phyloP scores from a whole-genome alignment of 1,140 invertebrate genomes.

The Formica exsecta region DNA sequence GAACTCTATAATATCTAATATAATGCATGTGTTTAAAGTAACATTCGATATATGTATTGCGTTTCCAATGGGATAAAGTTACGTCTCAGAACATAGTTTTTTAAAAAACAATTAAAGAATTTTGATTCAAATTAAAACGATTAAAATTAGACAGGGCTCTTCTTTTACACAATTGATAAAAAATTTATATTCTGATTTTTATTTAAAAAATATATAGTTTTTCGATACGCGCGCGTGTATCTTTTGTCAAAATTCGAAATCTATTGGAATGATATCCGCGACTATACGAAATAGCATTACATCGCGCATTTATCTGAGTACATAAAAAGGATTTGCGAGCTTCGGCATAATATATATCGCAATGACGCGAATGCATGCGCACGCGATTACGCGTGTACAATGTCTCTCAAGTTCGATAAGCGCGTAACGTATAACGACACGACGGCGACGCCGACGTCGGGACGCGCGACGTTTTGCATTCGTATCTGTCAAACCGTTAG shows the following conservation, averaged over 20 bases:
- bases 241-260: neutral
- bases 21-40: neutral
- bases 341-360: conserved; percentile 4
- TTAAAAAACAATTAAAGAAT: neutral
- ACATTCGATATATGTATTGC: neutral
- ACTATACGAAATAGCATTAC: conserved; percentile 25
- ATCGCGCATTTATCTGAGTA: conserved; percentile 10
- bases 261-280: neutral
- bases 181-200: neutral
- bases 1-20: neutral
- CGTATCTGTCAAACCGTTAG: conserved; percentile 62
- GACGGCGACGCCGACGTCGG: conserved; percentile 13
- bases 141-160: neutral
- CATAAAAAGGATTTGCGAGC: conserved; percentile 31
- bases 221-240: neutral
- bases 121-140: neutral
- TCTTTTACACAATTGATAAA: neutral
- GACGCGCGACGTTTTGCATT: conserved; percentile 44
- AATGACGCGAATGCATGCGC: neutral
- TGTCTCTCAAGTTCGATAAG: conserved; percentile 11
- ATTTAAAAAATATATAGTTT: neutral
- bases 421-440: conserved; percentile 65
- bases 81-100: neutral
- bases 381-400: conserved; percentile 13
- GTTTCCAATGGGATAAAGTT: neutral